Base-by-base conservation (phyloP, 2,888 invertebrate species). In the Chaetogeoica ovagalla region DNA sequence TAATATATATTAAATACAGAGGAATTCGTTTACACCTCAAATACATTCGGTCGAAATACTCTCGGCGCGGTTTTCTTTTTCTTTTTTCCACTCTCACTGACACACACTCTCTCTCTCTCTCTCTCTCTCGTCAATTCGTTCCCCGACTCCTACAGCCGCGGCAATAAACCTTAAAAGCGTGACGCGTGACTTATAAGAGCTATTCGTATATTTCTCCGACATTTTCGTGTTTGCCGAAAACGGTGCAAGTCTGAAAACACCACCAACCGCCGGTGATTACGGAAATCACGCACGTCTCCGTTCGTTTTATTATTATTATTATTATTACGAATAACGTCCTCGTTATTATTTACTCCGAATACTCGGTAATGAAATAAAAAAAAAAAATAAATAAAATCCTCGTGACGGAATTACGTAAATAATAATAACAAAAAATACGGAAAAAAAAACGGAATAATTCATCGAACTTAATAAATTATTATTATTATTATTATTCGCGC, bases 231-330 rank as follows among this genome's bases (percentile, higher is more conserved):
- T 73, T 73, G 63, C 55, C 30, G 30, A 72, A 48, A 48, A 37
- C 52, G 52, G 48, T 62, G 13, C 30, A 4, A 30, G 60, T 62
- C 63, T 37, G 21, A 30, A 74, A 74, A 30, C 30, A 63, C 52
- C 30, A 66, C 3, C 65, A 39, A 55, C 21, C 66, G 13, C n/a
- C 48, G n/a, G 30, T 30, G 68, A 76, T 68, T 60, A 60, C 68
- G 60, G 23, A 76, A 76, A 69, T 76, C 76, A 60, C 68, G 76
- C 76, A 69, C 76, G 76, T 76, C 48, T 59, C 63, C 55, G 17
- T 68, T 15, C 23, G 39, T 1, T 5, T 74, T n/a, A 13, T 43
- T 43, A 3, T 39, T 23, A n/a, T 52, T 19, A 11, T 57, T 57
- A 37, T 30, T 30, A 2, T 19, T 13, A 8, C 23, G 39, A 9